Evolutionary conservation across 2,797 vertebrate species (phyloP).

Genomic region (Sebastes kiyomatsui): DNA sequence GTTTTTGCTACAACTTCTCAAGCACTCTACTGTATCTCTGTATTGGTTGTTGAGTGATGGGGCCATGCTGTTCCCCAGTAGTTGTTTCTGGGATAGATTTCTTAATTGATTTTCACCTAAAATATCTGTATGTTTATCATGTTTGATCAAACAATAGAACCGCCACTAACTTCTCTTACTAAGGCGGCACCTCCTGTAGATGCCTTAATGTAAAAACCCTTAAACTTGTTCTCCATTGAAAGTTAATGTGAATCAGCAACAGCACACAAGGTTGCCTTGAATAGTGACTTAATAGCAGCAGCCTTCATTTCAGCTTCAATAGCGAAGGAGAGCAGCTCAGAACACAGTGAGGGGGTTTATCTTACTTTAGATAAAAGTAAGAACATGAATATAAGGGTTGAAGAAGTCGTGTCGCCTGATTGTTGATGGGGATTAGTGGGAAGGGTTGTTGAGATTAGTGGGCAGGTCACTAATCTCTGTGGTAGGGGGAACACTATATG

Average conservation of each 20-base stretch:
- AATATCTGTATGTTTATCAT: neutral
- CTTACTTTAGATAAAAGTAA: conserved; percentile 25
- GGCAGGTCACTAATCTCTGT: conserved; percentile 30
- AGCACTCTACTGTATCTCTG: neutral
- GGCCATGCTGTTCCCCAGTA: neutral
- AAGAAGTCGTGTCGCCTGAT: conserved; percentile 30
- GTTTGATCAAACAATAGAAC: neutral
- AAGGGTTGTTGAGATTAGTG: conserved; percentile 46
- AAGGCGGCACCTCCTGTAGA: neutral
- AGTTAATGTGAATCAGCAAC: neutral
- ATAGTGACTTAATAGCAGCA: neutral
- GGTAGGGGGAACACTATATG: conserved; percentile 9
- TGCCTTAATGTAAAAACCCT: neutral
- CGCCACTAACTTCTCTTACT: neutral
- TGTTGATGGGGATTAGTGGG: conserved; percentile 52
- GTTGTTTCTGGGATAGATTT: neutral
- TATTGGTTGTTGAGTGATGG: neutral
- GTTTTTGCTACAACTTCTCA: neutral
- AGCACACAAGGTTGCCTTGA: neutral
- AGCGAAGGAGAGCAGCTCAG: neutral
- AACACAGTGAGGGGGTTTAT: conserved; percentile 29
- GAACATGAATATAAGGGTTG: conserved; percentile 22
- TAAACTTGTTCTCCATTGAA: neutral
- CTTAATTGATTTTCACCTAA: neutral
- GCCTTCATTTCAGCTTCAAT: neutral